Conservation (phyloP, 2,888 invertebrate species). For the Leistus spinibarbis region DNA sequence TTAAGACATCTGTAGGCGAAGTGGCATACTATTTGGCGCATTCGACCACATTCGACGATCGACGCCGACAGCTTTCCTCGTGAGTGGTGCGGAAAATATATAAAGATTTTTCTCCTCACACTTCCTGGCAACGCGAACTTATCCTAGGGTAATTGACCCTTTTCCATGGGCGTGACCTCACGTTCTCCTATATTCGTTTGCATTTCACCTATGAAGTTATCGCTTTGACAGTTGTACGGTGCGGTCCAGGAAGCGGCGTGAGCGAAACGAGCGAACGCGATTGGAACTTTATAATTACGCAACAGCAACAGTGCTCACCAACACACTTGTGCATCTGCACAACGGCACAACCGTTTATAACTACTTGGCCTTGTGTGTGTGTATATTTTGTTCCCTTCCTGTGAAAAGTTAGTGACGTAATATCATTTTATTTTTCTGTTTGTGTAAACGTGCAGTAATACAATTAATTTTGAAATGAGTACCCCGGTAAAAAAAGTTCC, state of each 20-base stretch:
- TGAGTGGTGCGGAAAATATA: neutral
- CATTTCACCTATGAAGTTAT: conserved; percentile 10
- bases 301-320: conserved; percentile 7
- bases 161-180: conserved; percentile 27
- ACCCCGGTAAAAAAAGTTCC: conserved; percentile 95
- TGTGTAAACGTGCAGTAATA: conserved; percentile 11
- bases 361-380: conserved; percentile 6
- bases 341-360: neutral
- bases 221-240: conserved; percentile 12
- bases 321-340: neutral
- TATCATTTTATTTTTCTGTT: conserved; percentile 13
- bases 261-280: conserved; percentile 14
- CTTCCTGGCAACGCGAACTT: neutral
- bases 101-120: neutral
- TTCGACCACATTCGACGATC: no score
- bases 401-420: conserved; percentile 21
- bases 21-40: neutral
- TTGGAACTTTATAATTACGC: conserved; percentile 26
- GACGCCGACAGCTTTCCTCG: neutral
- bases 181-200: conserved; percentile 7
- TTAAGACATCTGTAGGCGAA: neutral
- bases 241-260: conserved; percentile 13
- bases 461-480: conserved; percentile 61
- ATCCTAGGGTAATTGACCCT: conserved; percentile 22
- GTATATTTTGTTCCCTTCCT: conserved; percentile 6